A percentile compares a stretch with the other conserved stretches of the same genome.
Evolutionary conservation across 1,140 invertebrate species (phyloP).

Genomic region (Listronotus oregonensis): DNA sequence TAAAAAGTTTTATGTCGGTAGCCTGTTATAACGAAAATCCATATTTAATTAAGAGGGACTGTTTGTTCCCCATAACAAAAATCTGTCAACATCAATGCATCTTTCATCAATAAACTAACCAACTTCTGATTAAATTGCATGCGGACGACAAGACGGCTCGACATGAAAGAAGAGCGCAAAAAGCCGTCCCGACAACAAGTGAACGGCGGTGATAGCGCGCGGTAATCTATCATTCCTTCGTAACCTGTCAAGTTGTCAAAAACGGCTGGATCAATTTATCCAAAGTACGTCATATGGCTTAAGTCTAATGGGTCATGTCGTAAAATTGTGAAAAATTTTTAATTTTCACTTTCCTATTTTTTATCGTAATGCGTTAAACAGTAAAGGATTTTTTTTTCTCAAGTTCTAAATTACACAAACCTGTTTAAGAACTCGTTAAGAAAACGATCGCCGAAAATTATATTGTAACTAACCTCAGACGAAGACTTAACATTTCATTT

Average conservation of each 20-base stretch:
- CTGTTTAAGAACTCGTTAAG: too few species aligned
- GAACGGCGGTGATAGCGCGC: conserved; percentile 6
- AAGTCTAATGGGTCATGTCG: too few species aligned
- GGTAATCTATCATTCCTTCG: conserved; percentile 9
- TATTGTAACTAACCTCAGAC: too few species aligned
- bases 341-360: too few species aligned
- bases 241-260: conserved; percentile 12
- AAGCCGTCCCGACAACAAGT: conserved; percentile 15
- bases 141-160: conserved; percentile 3
- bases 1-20: too few species aligned
- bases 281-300: background rate
- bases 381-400: too few species aligned
- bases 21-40: too few species aligned
- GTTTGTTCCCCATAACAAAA: background rate
- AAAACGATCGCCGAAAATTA: too few species aligned
- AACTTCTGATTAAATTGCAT: conserved; percentile 8
- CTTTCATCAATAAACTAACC: conserved; percentile 10
- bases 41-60: background rate
- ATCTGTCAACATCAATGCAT: conserved; percentile 1
- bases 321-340: too few species aligned
- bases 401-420: too few species aligned
- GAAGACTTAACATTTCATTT: too few species aligned
- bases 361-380: too few species aligned
- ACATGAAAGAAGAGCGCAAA: conserved; percentile 13
- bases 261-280: conserved; percentile 15